Conservation (phyloP, 2,888 invertebrate species). For the Smittia sp. region DNA sequence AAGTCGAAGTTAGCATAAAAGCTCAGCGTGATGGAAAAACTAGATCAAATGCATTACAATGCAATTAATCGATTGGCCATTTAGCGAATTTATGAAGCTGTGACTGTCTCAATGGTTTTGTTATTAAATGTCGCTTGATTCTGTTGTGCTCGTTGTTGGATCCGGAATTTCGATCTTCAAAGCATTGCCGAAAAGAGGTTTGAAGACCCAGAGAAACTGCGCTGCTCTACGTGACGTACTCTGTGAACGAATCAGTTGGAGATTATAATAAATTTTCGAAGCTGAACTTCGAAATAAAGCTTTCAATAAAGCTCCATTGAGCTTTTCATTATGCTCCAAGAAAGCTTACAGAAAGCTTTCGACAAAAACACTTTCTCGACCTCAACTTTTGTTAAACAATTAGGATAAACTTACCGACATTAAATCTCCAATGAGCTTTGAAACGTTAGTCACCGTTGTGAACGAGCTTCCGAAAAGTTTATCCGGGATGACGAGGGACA, state of each 20-base stretch:
- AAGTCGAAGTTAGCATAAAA: no score
- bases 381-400: no score
- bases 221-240: conserved; percentile 75
- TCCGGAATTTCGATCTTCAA: conserved; percentile 64
- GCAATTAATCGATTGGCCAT: no score
- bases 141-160: conserved; percentile 36
- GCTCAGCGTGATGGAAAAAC: no score
- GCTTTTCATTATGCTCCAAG: neutral
- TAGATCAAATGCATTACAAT: no score
- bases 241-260: conserved; percentile 56
- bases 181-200: conserved; percentile 69
- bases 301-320: neutral
- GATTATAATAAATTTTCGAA: conserved; percentile 3
- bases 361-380: neutral
- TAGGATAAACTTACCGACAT: conserved; percentile 61
- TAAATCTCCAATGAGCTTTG: conserved; percentile 58
- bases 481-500: conserved; percentile 61
- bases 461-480: conserved; percentile 61
- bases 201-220: conserved; percentile 68
- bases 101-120: no score
- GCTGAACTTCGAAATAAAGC: neutral
- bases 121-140: neutral
- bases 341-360: neutral
- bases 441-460: conserved; percentile 59
- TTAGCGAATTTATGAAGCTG: no score